Percentiles rank a stretch among this genome's conserved stretches.
Conservation (phyloP, 1,140 invertebrate species). For the Drosophila paulistorum region DNA sequence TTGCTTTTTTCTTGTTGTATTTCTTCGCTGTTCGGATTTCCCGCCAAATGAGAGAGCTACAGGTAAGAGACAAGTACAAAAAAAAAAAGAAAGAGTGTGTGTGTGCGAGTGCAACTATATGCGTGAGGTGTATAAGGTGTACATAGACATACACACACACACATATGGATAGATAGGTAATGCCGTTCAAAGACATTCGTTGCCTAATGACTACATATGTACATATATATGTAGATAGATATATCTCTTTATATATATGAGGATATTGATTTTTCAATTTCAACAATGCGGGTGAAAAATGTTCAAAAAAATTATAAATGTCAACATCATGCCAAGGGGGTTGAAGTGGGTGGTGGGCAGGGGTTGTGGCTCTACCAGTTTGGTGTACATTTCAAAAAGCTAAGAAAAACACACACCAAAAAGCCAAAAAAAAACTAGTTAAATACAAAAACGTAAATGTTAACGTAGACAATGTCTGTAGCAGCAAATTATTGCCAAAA, state of each 20-base stretch:
- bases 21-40: constrained; percentile 64
- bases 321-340: constrained; percentile 34
- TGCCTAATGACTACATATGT: constrained; percentile 62
- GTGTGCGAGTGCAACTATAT: constrained; percentile 26
- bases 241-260: constrained; percentile 16
- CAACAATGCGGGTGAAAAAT: constrained; percentile 80
- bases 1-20: constrained; percentile 38
- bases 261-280: constrained; percentile 76
- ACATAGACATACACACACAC: constrained; percentile 33
- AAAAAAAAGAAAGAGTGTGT: not conserved
- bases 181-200: constrained; percentile 50
- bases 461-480: constrained; percentile 26
- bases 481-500: constrained; percentile 66
- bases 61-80: constrained; percentile 66
- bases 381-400: not conserved
- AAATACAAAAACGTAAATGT: constrained; percentile 54
- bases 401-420: not conserved
- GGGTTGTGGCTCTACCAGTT: constrained; percentile 42
- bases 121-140: constrained; percentile 56
- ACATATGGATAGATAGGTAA: constrained; percentile 1
- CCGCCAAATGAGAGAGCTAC: constrained; percentile 77
- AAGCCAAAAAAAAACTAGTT: constrained; percentile 57
- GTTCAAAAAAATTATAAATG: constrained; percentile 71
- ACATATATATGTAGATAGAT: constrained; percentile 53
- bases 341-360: not conserved